A percentile compares a stretch with the other conserved stretches of the same genome.
Conservation (phyloP, 2,113 vertebrate genomes). For the Antechinus flavipes region DNA sequence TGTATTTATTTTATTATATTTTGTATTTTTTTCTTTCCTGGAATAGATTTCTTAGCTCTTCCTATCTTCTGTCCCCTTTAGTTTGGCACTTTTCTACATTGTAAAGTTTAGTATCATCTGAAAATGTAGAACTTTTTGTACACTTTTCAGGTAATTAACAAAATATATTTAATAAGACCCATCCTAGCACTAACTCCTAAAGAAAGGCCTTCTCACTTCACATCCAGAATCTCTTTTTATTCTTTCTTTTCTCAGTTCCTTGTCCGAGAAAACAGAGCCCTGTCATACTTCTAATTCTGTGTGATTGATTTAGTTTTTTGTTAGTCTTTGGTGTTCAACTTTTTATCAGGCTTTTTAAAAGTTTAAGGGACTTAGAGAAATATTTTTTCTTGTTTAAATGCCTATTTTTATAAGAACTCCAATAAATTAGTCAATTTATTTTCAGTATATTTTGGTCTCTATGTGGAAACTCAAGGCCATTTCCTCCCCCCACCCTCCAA, state of each 20-base stretch:
- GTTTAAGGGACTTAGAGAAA: not conserved
- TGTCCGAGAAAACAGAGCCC: not conserved
- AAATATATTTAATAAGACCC: not conserved
- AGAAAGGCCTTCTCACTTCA: not conserved
- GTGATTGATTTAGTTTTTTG: not conserved
- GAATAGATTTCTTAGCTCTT: not conserved
- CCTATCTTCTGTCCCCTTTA: not conserved
- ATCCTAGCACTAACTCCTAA: not conserved
- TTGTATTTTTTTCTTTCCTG: not conserved
- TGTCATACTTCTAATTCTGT: not conserved
- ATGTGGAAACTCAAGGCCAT: not conserved
- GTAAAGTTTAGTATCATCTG: not conserved
- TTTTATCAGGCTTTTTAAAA: not conserved
- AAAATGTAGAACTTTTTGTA: not conserved
- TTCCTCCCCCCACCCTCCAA: not conserved
- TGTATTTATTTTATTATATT: not conserved
- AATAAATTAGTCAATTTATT: not conserved
- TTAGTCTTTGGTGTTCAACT: not conserved
- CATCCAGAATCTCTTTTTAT: not conserved
- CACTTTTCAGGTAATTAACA: not conserved
- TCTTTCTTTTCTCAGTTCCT: not conserved
- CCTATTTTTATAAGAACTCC: not conserved
- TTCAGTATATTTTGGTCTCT: not conserved
- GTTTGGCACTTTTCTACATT: not conserved
- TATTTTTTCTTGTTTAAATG: not conserved